These are phyloP conservation scores for Drosophila differens DNA, from an alignment of 2,888 invertebrate species.

Conservation along the genomic window DNA sequence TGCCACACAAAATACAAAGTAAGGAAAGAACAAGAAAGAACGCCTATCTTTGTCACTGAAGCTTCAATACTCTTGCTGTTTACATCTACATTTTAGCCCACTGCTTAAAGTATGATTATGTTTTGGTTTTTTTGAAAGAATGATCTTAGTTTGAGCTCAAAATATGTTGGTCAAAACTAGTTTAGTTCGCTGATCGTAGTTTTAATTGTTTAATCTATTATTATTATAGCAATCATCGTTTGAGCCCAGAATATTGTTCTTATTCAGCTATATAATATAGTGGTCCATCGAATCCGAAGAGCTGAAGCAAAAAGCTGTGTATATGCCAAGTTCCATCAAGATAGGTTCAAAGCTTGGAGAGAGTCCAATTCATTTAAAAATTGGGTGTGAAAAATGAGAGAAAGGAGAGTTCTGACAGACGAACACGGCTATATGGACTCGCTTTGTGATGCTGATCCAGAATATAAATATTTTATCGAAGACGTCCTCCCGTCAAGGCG, in stretches of 20 bases:
- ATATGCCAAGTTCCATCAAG: no score
- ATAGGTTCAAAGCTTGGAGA: no score
- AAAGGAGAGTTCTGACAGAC: no score
- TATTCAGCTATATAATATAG: no score
- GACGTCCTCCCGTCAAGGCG: background rate
- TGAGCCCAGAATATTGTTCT: no score
- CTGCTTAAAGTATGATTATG: background rate
- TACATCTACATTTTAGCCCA: background rate
- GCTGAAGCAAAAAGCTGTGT: no score
- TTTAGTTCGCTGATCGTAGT: background rate
- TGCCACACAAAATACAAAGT: constrained; percentile 30
- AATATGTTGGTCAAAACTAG: background rate
- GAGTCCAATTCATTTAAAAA: no score
- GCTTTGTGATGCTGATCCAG: background rate
- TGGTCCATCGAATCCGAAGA: no score
- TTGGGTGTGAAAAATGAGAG: no score
- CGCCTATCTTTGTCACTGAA: background rate
- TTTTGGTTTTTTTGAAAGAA: no score
- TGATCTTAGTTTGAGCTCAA: background rate
- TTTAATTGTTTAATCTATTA: background rate
- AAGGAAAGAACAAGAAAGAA: constrained; percentile 15
- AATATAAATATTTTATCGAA: background rate
- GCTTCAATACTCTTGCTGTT: background rate
- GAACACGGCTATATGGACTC: background rate
- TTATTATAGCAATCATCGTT: no score